Evolutionary conservation across 2,113 vertebrate genomes (phyloP).

Genomic region (Ceyx cyanopectus): DNA sequence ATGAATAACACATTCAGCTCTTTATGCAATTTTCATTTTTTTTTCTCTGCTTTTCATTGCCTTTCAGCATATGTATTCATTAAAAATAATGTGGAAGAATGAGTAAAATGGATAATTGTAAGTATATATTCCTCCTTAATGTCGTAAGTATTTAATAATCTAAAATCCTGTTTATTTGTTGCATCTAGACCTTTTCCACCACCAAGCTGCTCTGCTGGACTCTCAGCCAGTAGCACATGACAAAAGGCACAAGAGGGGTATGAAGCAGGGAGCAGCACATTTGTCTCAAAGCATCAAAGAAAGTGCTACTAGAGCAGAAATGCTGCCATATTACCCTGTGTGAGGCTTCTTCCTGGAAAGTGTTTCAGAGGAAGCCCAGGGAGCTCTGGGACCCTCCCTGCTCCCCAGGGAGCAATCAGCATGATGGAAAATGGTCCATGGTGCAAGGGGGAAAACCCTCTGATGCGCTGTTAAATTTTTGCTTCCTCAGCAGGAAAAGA

Average conservation of each 20-base stretch:
- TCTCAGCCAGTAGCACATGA: background rate
- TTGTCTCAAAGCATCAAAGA: background rate
- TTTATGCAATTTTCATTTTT: background rate
- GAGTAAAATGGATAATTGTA: background rate
- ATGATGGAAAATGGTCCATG: background rate
- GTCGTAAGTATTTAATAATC: background rate
- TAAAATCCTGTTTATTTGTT: background rate
- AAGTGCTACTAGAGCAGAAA: background rate
- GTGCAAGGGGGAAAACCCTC: background rate
- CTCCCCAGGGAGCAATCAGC: background rate
- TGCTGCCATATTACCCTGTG: background rate
- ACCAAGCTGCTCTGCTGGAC: background rate
- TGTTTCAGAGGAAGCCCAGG: background rate
- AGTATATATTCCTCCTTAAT: background rate
- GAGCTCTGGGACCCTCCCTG: rapidly evolving
- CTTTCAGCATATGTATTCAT: background rate
- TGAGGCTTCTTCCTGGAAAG: background rate
- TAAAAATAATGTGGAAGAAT: background rate
- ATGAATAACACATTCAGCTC: background rate
- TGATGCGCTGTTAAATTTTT: background rate
- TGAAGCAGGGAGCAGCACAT: background rate
- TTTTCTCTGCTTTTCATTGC: background rate
- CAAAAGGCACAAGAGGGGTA: background rate
- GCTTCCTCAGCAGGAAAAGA: background rate
- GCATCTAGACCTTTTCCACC: background rate